Evolutionary conservation across 2,797 vertebrate genomes (phyloP), one percentile per base, ranked within the genome.

Genomic region (Falco berigora): DNA sequence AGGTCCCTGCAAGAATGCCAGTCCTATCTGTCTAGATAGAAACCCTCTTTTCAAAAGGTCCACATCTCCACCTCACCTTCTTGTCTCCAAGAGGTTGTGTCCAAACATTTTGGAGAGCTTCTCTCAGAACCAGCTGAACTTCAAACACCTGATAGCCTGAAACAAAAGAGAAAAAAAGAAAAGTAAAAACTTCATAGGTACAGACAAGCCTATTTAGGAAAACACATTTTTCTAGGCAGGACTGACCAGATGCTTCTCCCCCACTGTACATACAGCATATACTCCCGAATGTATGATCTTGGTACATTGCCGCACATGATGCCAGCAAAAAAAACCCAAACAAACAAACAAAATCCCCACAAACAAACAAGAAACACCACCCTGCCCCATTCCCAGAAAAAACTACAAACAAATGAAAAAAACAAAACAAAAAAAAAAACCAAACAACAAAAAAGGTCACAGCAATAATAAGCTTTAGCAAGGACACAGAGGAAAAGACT

Each of bases 71-170:
- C 95, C 97, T 97, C 89, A 98, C 98, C 95, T 96, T 96, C 16
- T 86, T 73, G 8, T 86, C 94, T 76, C 64, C 92, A 69, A 96
- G 90, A 90, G 95, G 94, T 27, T 95, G 42, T 1, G 97, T 98
- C 98, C 98, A 98, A 97, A 98, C 91, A 80, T 98, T 81, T 34
- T 96, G 90, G 22, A 98, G 97, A 86, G 97, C 97, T 50, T 96
- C 89, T 72, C 97, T 97, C 94, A 98, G 92, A 92, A 98, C 81
- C 47, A 98, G 59, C 56, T 98, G 98, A 79, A 98, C 86, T 53
- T 98, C 96, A 50, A 98, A 92, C 56, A 96, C 53, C 78, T 96
- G 97, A 88, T 79, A 95, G 30, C 86, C 98, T 98, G 36, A 21
- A 6, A 59, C 10, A n/a, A 64, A 49, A 66, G 92, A 19, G 12